Conservation (phyloP, 2,888 invertebrate genomes). For the Oscheius sp. region DNA sequence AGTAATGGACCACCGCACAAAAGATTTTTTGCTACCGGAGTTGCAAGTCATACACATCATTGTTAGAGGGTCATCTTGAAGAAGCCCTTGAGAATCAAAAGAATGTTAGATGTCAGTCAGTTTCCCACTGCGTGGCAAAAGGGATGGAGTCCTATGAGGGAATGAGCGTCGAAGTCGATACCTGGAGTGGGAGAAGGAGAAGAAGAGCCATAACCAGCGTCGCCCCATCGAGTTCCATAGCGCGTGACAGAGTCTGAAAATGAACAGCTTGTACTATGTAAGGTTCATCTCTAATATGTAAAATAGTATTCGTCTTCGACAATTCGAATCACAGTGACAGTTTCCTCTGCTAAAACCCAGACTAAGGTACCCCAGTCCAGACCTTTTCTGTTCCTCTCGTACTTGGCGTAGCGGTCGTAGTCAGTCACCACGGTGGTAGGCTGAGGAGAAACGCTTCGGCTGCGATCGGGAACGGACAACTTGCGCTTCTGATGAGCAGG, state of each 20-base stretch:
- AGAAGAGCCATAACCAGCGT: slow-evolving; percentile 59
- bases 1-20: background rate
- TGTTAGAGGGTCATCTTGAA: no score
- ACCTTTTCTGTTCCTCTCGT: slow-evolving; percentile 61
- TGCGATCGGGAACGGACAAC: slow-evolving; percentile 64
- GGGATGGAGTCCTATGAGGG: slow-evolving; percentile 59
- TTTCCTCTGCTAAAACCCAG: slow-evolving; percentile 57
- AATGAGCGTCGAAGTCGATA: slow-evolving; percentile 33
- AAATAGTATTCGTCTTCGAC: slow-evolving; percentile 55
- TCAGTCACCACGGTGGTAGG: slow-evolving; percentile 52
- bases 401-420: slow-evolving; percentile 61
- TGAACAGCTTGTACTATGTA: no score
- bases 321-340: slow-evolving; percentile 55
- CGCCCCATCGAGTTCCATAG: slow-evolving; percentile 61
- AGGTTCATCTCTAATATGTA: slow-evolving; percentile 35
- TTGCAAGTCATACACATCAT: no score
- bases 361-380: slow-evolving; percentile 26
- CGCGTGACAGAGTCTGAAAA: slow-evolving; percentile 61
- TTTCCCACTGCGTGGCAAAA: slow-evolving; percentile 51
- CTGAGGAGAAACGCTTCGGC: slow-evolving; percentile 60
- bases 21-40: no score
- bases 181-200: slow-evolving; percentile 53
- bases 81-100: no score
- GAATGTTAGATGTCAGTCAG: no score
- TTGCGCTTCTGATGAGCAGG: slow-evolving; percentile 66